Conservation (phyloP, 2,888 invertebrate species). For the Ormyrus nitidulus region DNA sequence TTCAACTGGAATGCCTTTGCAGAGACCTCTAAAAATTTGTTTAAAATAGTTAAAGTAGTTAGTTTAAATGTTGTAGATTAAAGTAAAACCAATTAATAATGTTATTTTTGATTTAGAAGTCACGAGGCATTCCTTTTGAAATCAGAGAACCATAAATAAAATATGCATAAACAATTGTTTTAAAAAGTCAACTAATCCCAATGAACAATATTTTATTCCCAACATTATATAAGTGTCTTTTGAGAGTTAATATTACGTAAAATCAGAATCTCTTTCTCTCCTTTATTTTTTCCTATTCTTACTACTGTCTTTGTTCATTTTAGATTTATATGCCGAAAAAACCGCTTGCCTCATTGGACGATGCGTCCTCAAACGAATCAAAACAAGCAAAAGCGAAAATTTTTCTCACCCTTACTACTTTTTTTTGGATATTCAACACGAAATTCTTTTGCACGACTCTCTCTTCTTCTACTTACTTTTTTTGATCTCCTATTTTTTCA, state of each 20-base stretch:
- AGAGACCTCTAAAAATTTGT: neutral
- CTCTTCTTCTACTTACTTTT: conserved; percentile 29
- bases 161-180: neutral
- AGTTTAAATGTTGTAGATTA: neutral
- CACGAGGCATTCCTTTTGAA: conserved; percentile 14
- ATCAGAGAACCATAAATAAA: conserved; percentile 2
- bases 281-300: conserved; percentile 34
- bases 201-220: conserved; percentile 5
- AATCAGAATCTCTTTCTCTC: conserved; percentile 33
- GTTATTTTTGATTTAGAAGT: neutral
- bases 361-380: conserved; percentile 32
- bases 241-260: too few relatives aligned
- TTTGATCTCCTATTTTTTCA: conserved; percentile 50
- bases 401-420: conserved; percentile 26
- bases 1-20: conserved; percentile 1
- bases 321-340: conserved; percentile 50
- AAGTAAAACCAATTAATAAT: neutral
- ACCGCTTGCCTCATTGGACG: conserved; percentile 51
- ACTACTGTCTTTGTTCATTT: conserved; percentile 50
- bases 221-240: neutral
- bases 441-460: conserved; percentile 50
- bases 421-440: conserved; percentile 34
- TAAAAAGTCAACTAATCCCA: too few relatives aligned
- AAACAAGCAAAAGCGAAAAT: conserved; percentile 16
- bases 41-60: neutral